phyloP scores from a whole-genome alignment of 1,140 invertebrate genomes.

The Drosophila lacertosa region DNA sequence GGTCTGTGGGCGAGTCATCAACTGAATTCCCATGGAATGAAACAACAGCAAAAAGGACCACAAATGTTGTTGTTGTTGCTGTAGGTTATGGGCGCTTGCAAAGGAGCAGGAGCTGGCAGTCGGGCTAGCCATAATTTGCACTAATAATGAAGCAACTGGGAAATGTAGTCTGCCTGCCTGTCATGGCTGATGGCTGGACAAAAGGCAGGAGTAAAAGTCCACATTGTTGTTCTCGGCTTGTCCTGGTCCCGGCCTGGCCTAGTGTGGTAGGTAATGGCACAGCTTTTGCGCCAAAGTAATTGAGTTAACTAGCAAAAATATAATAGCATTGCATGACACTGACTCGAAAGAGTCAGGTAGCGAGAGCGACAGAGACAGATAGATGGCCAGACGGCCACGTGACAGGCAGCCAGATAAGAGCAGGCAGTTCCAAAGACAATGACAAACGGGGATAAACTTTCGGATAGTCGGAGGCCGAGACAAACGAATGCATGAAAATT shows the following conservation, averaged over 20 bases:
- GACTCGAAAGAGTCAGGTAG: not conserved
- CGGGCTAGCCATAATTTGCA: slow-evolving; percentile 55
- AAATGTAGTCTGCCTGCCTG: slow-evolving; percentile 33
- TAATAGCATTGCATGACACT: slow-evolving; percentile 34
- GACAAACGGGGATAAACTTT: slow-evolving; percentile 29
- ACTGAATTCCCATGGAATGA: slow-evolving; percentile 36
- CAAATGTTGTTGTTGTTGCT: slow-evolving; percentile 1
- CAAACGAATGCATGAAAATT: slow-evolving; percentile 67
- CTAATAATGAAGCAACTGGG: slow-evolving; percentile 58
- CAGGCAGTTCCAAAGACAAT: slow-evolving; percentile 13
- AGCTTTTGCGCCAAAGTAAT: slow-evolving; percentile 56
- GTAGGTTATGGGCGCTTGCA: slow-evolving; percentile 4
- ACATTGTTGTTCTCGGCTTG: not conserved
- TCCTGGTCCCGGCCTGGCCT: not conserved
- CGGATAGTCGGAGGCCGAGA: slow-evolving; percentile 12
- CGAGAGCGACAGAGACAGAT: not conserved
- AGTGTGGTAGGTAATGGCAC: slow-evolving; percentile 41
- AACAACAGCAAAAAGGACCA: slow-evolving; percentile 38
- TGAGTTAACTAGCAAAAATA: slow-evolving; percentile 60
- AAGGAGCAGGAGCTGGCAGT: not conserved
- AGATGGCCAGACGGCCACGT: not conserved
- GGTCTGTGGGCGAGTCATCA: slow-evolving; percentile 39
- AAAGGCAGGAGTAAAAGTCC: slow-evolving; percentile 11
- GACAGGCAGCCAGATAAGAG: not conserved
- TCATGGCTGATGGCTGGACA: slow-evolving; percentile 42